Conservation (phyloP, 2,113 vertebrate species). For the Austrofundulus limnaeus region DNA sequence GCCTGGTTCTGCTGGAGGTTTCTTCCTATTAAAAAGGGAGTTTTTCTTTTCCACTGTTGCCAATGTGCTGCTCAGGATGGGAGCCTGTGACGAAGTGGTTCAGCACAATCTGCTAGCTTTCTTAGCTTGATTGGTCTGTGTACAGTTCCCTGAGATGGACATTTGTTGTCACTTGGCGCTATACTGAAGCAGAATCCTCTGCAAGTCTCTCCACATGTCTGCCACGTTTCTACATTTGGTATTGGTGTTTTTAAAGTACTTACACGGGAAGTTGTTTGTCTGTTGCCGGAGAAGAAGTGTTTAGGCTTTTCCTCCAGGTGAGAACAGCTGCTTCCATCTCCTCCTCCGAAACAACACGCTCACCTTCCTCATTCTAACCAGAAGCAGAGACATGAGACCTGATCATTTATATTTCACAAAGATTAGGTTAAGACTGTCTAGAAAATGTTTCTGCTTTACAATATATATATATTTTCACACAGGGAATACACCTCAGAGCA, state of each 20-base stretch:
- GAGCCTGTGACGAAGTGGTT: too few relatives aligned
- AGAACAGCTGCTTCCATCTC: conserved; percentile 82
- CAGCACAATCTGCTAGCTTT: too few relatives aligned
- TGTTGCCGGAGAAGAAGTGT: conserved; percentile 34
- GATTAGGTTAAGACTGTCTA: conserved; percentile 19
- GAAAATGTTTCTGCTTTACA: conserved; percentile 23
- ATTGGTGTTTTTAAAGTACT: conserved; percentile 46
- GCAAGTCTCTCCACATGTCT: neutral
- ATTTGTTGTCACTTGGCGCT: too few relatives aligned
- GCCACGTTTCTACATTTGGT: neutral
- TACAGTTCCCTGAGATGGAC: too few relatives aligned
- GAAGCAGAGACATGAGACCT: conserved; percentile 1
- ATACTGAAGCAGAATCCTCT: too few relatives aligned
- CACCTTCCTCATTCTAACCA: conserved; percentile 76
- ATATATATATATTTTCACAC: neutral
- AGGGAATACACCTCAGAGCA: too few relatives aligned
- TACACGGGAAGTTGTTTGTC: conserved; percentile 85
- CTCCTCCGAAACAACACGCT: conserved; percentile 79
- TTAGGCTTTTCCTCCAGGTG: conserved; percentile 76
- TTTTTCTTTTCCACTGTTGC: too few relatives aligned
- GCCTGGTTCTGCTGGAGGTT: too few relatives aligned
- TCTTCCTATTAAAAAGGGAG: too few relatives aligned
- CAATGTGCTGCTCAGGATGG: too few relatives aligned
- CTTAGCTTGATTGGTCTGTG: too few relatives aligned
- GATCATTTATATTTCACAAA: conserved; percentile 26